Evolutionary conservation across 2,888 invertebrate species (phyloP).

Genomic region (Meandrusa payeni): DNA sequence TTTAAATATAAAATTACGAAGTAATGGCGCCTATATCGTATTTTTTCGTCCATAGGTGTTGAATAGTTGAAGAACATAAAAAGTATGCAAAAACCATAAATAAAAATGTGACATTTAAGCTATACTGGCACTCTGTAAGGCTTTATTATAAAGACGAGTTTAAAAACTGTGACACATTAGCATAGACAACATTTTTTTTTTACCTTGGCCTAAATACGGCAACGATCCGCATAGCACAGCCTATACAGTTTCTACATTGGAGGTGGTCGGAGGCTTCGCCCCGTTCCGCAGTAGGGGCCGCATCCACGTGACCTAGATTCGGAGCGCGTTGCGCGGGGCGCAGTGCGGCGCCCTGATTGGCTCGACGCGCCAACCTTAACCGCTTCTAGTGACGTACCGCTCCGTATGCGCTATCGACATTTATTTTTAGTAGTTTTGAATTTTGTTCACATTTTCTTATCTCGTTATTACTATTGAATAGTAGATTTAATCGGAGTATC

Average conservation of each 20-base stretch:
- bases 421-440: too few species aligned
- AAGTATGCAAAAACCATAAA: too few species aligned
- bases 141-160: not conserved
- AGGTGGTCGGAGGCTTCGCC: slow-evolving; percentile 9
- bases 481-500: too few species aligned
- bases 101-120: too few species aligned
- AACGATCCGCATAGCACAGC: slow-evolving; percentile 13
- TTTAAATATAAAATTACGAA: too few species aligned
- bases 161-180: slow-evolving; percentile 8
- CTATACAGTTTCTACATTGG: slow-evolving; percentile 10
- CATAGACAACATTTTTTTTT: slow-evolving; percentile 20
- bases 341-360: slow-evolving; percentile 49
- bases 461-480: too few species aligned
- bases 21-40: too few species aligned
- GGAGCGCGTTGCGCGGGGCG: slow-evolving; percentile 35
- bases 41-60: too few species aligned
- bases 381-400: slow-evolving; percentile 7
- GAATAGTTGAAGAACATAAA: too few species aligned
- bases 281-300: slow-evolving; percentile 27
- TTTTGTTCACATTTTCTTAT: too few species aligned
- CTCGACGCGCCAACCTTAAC: slow-evolving; percentile 4
- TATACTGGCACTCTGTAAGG: not conserved
- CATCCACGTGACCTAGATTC: slow-evolving; percentile 43
- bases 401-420: not conserved
- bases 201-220: slow-evolving; percentile 25